Conservation (phyloP, 2,888 invertebrate genomes). For the Sabatieria punctata region DNA sequence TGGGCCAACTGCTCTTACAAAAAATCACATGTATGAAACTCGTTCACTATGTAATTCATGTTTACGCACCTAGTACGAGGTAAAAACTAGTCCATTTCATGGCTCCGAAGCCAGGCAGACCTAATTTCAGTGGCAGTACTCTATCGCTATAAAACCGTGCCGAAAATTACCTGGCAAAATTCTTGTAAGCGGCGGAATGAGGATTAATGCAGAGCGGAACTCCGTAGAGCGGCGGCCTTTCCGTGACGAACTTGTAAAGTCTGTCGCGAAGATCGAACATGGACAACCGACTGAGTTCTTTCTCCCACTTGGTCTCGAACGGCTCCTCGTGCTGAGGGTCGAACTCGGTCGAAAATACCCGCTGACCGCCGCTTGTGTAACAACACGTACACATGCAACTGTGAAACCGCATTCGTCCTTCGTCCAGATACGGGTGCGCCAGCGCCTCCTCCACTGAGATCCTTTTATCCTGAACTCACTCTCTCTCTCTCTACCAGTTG, state of each 20-base stretch:
- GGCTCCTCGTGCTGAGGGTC: slow-evolving; percentile 43
- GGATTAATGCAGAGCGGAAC: slow-evolving; percentile 99
- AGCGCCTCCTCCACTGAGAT: slow-evolving; percentile 85
- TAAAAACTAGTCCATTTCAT: no score
- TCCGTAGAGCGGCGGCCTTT: slow-evolving; percentile 74
- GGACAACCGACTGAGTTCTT: slow-evolving; percentile 49
- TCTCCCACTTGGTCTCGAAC: slow-evolving; percentile 92
- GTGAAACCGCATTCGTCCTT: slow-evolving; percentile 92
- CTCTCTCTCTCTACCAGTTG: no score
- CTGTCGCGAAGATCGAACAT: slow-evolving; percentile 52
- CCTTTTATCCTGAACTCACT: slow-evolving; percentile 35
- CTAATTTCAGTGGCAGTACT: no score
- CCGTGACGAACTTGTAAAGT: slow-evolving; percentile 96
- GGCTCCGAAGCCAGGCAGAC: no score
- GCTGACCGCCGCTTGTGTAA: slow-evolving; percentile 20
- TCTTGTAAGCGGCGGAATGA: slow-evolving; percentile 97
- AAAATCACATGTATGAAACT: no score
- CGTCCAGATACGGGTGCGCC: slow-evolving; percentile 90
- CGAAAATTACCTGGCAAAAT: slow-evolving; percentile 92
- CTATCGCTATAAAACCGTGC: no score
- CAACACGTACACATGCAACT: slow-evolving; percentile 99
- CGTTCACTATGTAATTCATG: no score
- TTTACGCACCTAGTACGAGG: no score
- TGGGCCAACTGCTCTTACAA: no score
- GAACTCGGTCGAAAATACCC: slow-evolving; percentile 14